Evolutionary conservation across 2,113 vertebrate genomes (phyloP).

Genomic region (Perca fluviatilis): DNA sequence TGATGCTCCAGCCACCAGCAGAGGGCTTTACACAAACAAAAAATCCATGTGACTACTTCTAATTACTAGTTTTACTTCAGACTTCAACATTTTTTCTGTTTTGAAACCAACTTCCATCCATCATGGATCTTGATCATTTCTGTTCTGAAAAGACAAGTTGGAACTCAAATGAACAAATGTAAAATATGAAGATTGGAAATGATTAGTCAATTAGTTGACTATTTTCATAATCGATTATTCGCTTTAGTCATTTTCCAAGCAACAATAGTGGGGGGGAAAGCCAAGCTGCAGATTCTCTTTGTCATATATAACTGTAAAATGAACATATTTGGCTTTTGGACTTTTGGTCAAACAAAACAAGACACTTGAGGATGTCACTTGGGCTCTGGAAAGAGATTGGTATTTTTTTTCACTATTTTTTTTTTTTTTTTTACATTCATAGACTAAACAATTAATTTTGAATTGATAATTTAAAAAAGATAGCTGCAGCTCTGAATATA

Average conservation of each 20-base stretch:
- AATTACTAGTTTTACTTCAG: neutral
- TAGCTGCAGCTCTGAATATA: neutral
- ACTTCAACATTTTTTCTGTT: neutral
- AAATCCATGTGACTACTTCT: neutral
- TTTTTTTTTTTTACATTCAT: neutral
- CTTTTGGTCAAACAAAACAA: neutral
- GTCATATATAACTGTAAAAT: neutral
- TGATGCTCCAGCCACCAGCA: conserved; percentile 12
- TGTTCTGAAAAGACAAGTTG: neutral
- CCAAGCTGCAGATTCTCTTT: neutral
- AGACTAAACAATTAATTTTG: neutral
- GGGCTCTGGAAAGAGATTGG: neutral
- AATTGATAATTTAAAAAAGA: neutral
- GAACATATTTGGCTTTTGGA: neutral
- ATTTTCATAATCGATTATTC: neutral
- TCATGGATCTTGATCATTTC: neutral
- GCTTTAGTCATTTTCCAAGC: neutral
- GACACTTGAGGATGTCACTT: neutral
- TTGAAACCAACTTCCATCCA: too few species aligned
- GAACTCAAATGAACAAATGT: neutral
- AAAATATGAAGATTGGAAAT: neutral
- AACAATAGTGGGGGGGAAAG: neutral
- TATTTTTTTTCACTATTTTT: neutral
- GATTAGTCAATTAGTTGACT: neutral
- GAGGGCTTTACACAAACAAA: conserved; percentile 21